These are phyloP conservation scores for Himalopsyche kuldschensis DNA, from an alignment of 2,888 invertebrate genomes.

Conservation along the genomic window DNA sequence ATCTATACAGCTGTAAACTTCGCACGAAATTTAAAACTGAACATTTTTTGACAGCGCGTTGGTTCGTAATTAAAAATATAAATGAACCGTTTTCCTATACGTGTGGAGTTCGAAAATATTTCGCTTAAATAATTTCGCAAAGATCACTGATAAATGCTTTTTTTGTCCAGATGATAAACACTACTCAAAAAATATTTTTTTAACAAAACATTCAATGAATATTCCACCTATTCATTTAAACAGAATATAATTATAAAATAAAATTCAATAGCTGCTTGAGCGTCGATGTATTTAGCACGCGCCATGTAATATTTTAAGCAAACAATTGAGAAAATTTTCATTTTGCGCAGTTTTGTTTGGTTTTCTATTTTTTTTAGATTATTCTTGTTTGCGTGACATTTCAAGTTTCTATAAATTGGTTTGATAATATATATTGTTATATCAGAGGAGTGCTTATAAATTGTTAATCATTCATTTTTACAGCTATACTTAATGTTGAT, in stretches of 20 bases:
- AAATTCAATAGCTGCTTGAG: neutral
- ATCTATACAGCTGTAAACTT: slow-evolving; percentile 26
- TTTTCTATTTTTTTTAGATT: neutral
- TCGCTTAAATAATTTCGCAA: too few species aligned
- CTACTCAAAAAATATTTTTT: too few species aligned
- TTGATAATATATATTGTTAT: too few species aligned
- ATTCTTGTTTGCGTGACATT: neutral
- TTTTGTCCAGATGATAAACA: too few species aligned
- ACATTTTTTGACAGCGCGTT: neutral
- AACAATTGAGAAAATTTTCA: neutral
- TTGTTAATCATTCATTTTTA: too few species aligned
- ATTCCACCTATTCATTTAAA: too few species aligned
- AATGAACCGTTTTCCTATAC: neutral
- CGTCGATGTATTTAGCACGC: neutral
- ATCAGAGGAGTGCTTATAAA: too few species aligned
- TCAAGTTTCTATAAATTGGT: neutral
- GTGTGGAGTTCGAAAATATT: too few species aligned
- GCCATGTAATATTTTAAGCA: neutral
- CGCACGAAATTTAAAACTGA: slow-evolving; percentile 14
- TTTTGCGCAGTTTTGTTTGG: neutral
- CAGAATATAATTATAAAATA: neutral
- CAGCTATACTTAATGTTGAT: too few species aligned
- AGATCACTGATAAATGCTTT: too few species aligned
- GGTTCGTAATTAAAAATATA: neutral
- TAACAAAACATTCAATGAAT: too few species aligned